Evolutionary conservation across 2,797 vertebrate genomes (phyloP).

Genomic region (Ctenopoma multispine): DNA sequence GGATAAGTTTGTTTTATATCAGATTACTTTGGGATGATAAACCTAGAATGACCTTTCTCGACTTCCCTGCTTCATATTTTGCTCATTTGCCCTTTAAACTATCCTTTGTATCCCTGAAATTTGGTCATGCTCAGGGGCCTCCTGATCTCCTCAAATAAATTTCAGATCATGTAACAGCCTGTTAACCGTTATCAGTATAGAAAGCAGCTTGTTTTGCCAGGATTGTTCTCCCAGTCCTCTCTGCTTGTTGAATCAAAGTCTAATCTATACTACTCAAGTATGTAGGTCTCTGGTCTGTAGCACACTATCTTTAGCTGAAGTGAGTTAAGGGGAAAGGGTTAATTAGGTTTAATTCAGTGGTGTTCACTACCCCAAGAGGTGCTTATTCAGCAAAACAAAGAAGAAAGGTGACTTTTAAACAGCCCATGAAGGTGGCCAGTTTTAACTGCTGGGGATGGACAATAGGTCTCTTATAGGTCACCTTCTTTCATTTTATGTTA

Average conservation of each 20-base stretch:
- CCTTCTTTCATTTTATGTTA: slow-evolving; percentile 12
- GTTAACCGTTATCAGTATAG: not conserved
- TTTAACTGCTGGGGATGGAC: slow-evolving; percentile 34
- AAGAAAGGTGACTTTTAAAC: slow-evolving; percentile 66
- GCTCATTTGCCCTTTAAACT: slow-evolving; percentile 14
- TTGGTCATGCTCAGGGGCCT: not conserved
- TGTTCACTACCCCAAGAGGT: slow-evolving; percentile 32
- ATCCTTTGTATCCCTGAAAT: not conserved
- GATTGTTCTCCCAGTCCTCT: slow-evolving; percentile 7
- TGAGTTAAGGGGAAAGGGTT: slow-evolving; percentile 58
- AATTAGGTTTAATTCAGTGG: slow-evolving; percentile 71
- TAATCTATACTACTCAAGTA: slow-evolving; percentile 34
- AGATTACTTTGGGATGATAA: slow-evolving; percentile 5
- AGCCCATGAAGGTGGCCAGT: slow-evolving; percentile 42
- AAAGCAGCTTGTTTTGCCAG: not conserved
- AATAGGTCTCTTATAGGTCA: not conserved
- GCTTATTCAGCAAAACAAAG: slow-evolving; percentile 69
- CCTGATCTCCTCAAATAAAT: not conserved
- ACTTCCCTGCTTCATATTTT: slow-evolving; percentile 19
- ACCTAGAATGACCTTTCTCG: not conserved
- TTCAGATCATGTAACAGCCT: not conserved
- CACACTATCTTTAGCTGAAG: slow-evolving; percentile 28
- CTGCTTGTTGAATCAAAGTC: slow-evolving; percentile 11
- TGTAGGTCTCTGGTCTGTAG: slow-evolving; percentile 27
- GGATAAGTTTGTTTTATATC: slow-evolving; percentile 11